Conservation (phyloP, 2,888 invertebrate species). For the Lithophane socia region DNA sequence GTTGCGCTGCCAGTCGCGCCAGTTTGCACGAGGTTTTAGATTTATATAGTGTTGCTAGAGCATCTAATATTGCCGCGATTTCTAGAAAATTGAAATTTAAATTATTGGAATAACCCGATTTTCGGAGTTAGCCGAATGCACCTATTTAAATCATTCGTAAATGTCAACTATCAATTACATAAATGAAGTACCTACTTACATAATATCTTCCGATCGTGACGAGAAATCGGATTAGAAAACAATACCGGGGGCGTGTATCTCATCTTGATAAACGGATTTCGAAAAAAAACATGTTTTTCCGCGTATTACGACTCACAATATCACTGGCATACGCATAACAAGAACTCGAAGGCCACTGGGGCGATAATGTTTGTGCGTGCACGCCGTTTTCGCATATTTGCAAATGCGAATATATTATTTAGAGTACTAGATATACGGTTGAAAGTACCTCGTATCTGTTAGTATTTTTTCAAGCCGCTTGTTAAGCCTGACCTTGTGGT, state of each 20-base stretch:
- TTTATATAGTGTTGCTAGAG: too few relatives aligned
- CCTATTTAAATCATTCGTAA: background rate
- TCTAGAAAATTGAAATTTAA: too few relatives aligned
- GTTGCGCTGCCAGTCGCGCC: too few relatives aligned
- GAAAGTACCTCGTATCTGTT: conserved; percentile 73
- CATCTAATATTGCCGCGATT: too few relatives aligned
- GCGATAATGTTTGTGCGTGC: conserved; percentile 79
- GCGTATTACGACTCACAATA: conserved; percentile 66
- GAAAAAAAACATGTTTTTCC: conserved; percentile 79
- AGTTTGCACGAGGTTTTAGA: too few relatives aligned
- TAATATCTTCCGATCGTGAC: conserved; percentile 32
- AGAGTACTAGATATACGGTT: conserved; percentile 74
- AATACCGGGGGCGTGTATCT: conserved; percentile 38
- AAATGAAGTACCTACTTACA: conserved; percentile 18
- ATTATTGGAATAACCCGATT: too few relatives aligned
- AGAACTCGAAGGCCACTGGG: conserved; percentile 76
- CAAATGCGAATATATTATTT: conserved; percentile 69
- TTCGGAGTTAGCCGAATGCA: too few relatives aligned
- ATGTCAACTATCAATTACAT: background rate
- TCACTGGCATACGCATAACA: conserved; percentile 73
- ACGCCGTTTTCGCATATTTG: conserved; percentile 62
- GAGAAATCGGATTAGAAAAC: conserved; percentile 16
- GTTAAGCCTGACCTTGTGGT: conserved; percentile 82
- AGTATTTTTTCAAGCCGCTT: conserved; percentile 71
- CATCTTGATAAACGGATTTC: conserved; percentile 58